These are phyloP conservation scores for Drosophila ohnishii DNA, from an alignment of 1,140 invertebrate species.

Conservation along the genomic window DNA sequence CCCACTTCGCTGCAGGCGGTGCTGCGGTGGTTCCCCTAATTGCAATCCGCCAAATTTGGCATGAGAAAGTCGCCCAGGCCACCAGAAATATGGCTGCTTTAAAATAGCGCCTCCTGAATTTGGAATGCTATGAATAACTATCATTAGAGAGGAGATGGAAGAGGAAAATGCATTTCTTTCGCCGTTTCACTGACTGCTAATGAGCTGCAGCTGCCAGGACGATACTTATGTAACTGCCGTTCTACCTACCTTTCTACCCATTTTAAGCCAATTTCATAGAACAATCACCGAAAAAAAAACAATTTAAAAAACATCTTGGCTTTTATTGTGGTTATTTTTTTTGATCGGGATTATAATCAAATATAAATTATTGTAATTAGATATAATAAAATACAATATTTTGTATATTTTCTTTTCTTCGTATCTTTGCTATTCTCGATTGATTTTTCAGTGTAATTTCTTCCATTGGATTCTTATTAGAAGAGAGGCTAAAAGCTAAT, in stretches of 20 bases:
- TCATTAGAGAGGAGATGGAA: slow-evolving; percentile 7
- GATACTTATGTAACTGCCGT: slow-evolving; percentile 14
- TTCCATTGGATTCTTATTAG: slow-evolving; percentile 45
- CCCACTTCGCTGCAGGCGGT: slow-evolving; percentile 53
- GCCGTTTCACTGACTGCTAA: slow-evolving; percentile 41
- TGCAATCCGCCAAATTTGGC: slow-evolving; percentile 72
- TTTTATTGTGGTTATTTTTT: neutral
- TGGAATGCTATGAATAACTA: slow-evolving; percentile 17
- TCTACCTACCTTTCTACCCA: neutral
- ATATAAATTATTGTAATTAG: too few relatives aligned
- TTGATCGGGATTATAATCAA: too few relatives aligned
- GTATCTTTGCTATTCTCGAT: too few relatives aligned
- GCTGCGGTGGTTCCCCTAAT: slow-evolving; percentile 71
- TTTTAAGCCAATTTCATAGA: neutral
- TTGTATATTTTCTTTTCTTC: too few relatives aligned
- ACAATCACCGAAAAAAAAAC: neutral
- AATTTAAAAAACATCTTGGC: neutral
- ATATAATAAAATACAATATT: too few relatives aligned
- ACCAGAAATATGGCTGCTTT: slow-evolving; percentile 15
- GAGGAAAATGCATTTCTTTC: slow-evolving; percentile 37
- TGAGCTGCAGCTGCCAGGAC: slow-evolving; percentile 49
- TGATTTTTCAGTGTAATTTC: slow-evolving; percentile 17
- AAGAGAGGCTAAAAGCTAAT: slow-evolving; percentile 71
- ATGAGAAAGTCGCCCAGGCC: slow-evolving; percentile 24
- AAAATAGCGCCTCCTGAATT: slow-evolving; percentile 10